Base-by-base conservation (phyloP, 2,113 vertebrate species). In the Pachypanchax playfairii region DNA sequence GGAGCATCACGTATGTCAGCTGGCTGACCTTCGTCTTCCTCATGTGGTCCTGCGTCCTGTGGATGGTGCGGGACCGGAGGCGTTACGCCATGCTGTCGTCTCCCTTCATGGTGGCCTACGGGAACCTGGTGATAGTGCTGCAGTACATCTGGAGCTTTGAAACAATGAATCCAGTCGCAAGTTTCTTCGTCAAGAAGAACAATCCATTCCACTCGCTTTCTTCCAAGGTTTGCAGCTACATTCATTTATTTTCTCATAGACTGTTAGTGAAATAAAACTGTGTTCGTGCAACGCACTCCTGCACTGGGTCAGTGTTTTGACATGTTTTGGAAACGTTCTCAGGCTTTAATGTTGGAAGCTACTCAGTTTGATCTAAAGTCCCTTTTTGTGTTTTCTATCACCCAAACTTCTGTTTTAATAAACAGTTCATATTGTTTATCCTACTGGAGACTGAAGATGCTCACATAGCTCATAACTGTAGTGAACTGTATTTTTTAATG, bases 1-100 rank as follows among this genome's bases (percentile, higher is more conserved):
- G 97, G 97, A 99, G 97, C 84, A 99, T 98, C 87, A 99, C 97
- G 0, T 98, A 98, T n/a, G 94, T 98, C 80, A 98, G 95, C 88
- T 98, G 97, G 97, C 71, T 97, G 79, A 98, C 97, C 2, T 98
- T 99, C 25, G 94, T 98, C 41, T 91, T 99, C 42, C 82, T 99
- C 65, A 94, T 99, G 49, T 99, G 97, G 97, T 98, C 97, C 0
- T 99, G 97, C 50, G 87, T 90, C 0, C 73, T 99, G 47, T 99
- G 97, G 97, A 99, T 99, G 97, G 93, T 99, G 73, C 92, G 95
- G 24, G 93, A 98, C 83, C 83, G 96, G 44, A 90, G 97, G 68
- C 96, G 94, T 43, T 98, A 99, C 0, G 96, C 97, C 63, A 99
- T 99, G 97, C 89, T 98, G 68, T 94, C 93, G 17, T 98, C 97